phyloP scores from a whole-genome alignment of 2,113 vertebrate genomes.

The Chionomys nivalis region DNA sequence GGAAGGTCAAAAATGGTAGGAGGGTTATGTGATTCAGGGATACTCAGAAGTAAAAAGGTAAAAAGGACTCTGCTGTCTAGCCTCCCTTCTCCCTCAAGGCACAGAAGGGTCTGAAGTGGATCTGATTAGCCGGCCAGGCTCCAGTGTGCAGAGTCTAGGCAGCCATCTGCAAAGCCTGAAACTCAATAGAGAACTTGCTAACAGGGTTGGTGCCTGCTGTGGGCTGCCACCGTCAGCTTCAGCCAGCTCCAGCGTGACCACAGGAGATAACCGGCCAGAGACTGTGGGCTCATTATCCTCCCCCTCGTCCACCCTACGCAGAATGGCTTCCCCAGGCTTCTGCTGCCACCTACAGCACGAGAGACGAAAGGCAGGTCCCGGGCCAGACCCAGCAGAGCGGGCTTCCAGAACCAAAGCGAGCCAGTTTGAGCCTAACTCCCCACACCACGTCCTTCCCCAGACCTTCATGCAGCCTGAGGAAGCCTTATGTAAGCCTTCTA shows the following conservation, averaged over 20 bases:
- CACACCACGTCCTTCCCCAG: fast-evolving
- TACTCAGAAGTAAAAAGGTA: neutral
- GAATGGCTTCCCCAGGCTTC: conserved; percentile 78
- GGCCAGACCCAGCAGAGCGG: conserved; percentile 32
- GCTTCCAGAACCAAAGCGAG: neutral
- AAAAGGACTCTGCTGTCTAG: neutral
- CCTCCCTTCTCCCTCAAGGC: neutral
- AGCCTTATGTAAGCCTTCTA: neutral
- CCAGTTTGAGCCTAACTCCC: neutral
- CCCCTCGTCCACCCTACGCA: neutral
- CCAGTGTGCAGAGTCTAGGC: neutral
- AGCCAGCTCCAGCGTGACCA: conserved; percentile 18
- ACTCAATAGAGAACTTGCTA: conserved; percentile 69
- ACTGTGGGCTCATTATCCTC: conserved; percentile 39
- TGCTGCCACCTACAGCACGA: conserved; percentile 89
- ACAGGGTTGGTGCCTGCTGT: conserved; percentile 55
- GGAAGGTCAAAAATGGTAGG: neutral
- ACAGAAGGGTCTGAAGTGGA: neutral
- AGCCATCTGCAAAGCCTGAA: conserved; percentile 20
- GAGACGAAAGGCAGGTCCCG: conserved; percentile 62
- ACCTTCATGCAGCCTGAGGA: too few species aligned
- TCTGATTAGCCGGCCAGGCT: neutral
- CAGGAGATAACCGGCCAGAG: conserved; percentile 47
- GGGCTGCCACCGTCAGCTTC: conserved; percentile 8
- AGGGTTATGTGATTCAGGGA: neutral